Percentiles rank a stretch among this genome's conserved stretches.
Conservation (phyloP, 2,888 invertebrate genomes). For the Allacma fusca region DNA sequence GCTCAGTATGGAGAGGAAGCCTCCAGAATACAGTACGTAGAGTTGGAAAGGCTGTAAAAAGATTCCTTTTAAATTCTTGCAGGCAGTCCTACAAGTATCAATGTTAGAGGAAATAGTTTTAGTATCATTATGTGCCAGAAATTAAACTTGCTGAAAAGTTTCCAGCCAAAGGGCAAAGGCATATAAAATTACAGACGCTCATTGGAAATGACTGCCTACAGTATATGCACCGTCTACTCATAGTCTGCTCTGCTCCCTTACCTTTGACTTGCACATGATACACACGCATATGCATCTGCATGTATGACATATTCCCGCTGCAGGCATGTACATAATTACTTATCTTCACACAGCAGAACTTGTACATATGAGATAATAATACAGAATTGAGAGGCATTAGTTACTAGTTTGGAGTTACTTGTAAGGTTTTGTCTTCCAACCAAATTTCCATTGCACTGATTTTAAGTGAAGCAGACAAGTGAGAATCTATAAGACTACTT, state of each 20-base stretch:
- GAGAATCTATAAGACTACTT: not conserved
- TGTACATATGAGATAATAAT: not conserved
- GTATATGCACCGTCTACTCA: no score
- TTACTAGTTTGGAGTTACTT: conserved; percentile 7
- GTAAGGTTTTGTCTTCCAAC: not conserved
- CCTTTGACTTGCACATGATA: no score
- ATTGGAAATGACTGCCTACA: not conserved
- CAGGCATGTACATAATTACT: not conserved
- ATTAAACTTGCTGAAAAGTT: conserved; percentile 38
- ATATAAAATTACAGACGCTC: conserved; percentile 6
- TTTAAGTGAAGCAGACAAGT: not conserved
- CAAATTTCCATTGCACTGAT: not conserved
- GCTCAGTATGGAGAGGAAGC: no score
- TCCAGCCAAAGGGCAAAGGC: conserved; percentile 30
- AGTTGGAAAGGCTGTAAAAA: no score
- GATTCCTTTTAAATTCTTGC: no score
- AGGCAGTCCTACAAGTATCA: not conserved
- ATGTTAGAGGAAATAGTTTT: not conserved
- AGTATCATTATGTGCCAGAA: not conserved
- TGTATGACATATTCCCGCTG: no score
- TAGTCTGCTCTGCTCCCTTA: no score
- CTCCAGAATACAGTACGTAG: no score
- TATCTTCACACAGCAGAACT: not conserved
- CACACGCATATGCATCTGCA: no score
- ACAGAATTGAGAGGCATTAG: not conserved